Base-by-base conservation (phyloP, 1,140 invertebrate genomes). In the Zaprionus kolodkinae region DNA sequence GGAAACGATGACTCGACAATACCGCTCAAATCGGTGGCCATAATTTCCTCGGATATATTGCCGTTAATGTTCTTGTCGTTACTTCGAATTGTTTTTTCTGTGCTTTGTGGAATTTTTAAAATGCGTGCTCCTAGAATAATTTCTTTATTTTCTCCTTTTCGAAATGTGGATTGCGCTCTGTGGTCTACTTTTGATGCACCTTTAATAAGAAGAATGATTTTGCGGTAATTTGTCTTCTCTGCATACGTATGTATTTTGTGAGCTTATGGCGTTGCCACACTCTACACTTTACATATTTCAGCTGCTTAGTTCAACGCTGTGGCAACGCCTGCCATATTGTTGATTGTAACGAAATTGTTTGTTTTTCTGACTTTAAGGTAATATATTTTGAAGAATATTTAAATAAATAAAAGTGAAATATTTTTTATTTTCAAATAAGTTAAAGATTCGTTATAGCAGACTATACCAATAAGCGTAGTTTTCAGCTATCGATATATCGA, bases 1-100 rank as follows among this genome's bases (percentile, higher is more conserved):
- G 97, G 97, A 94, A 97, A 98, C 79, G 96, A 95, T 89, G 94
- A 94, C 93, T 96, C 95, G 89, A 95, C 94, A 91, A 95, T 93
- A 81, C 92, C 94, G 93, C 85, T 94, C 36, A 55, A 50, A 57
- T 77, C 72, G 36, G 73, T 87, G 15, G 90, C 80, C 84, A 91
- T 88, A 52, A 40, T 72, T 57, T 68, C 65, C 1, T 27, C 50
- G 30, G 40, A 30, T 50, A 68, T 83, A 67, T 79, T 56, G 36
- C 43, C 79, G 65, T 62, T 63, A 5, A 35, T 69, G 59, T 60
- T 80, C 48, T 69, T 75, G 35, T 56, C 68, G n/a, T 78, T 56
- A 25, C 40, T 76, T 25, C 43, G 36, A 36, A 21, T 40, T 3
- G 2, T n/a, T 35, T 33, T 27, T 15, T 6, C 1, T 17, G 6